Base-by-base conservation (phyloP, 2,113 vertebrate genomes). In the Ploceus nigricollis region DNA sequence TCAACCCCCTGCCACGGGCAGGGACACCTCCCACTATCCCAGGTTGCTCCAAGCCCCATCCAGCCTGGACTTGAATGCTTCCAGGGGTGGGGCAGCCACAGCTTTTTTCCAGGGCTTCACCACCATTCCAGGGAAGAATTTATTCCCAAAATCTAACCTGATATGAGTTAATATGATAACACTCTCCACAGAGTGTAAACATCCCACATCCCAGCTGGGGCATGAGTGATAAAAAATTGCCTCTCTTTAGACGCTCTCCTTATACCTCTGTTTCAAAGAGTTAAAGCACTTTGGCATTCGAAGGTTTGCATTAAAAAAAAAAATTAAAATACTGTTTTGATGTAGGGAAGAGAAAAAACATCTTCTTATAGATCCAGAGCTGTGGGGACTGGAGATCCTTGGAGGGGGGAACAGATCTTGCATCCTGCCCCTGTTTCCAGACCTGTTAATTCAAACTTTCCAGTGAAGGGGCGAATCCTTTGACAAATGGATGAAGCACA, bases 41-140 rank as follows among this genome's bases (percentile, higher is more conserved):
- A 48, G 24, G 21, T 11, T 35, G 31, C 15, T 82, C 63, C 39
- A 45, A 66, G 28, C 6, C 23, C 15, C 6, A 7, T 60, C 39
- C 63, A 76, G 0, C 16, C 4, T 16, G 40, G n/a, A 47, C 56
- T 28, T 15, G n/a, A 1, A 35, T 0, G 0, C 17, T 68, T 31
- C 30, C 70, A 76, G 30, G n/a, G 14, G 6, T 54, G 47, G 9
- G 14, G 3, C 13, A 61, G 16, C n/a, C 40, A 27, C 24, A 68
- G 28, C 4, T 68, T 40, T 20, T 35, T 4, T 42, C 17, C 40
- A 53, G 30, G 11, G 13, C 6, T 57, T 68, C 11, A 2, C 6
- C 60, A 82, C 37, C 6, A 3, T 39, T 1, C 2, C 7, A 53
- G 28, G 11, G 28, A 81, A 45, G 15, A 75, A 53, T 25, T 82